Conservation (phyloP, 92 coral and sea anemone species). For the Palythoa caribaeorum region DNA sequence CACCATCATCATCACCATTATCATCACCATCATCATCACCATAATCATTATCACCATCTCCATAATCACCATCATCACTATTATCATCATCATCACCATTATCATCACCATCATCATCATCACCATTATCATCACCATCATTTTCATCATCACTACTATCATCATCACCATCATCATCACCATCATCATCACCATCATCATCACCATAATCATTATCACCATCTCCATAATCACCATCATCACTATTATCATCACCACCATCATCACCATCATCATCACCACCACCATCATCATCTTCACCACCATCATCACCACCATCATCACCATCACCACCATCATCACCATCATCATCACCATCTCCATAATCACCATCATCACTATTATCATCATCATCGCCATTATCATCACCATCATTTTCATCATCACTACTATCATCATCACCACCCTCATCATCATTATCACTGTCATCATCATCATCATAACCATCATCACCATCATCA, state of each 20-base stretch:
- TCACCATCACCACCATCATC: not conserved
- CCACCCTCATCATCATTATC: too few relatives aligned
- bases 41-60: too few relatives aligned
- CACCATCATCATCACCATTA: too few relatives aligned
- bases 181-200: not conserved
- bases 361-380: not conserved
- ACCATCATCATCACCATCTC: not conserved
- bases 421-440: too few relatives aligned
- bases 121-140: too few relatives aligned
- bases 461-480: too few relatives aligned
- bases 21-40: too few relatives aligned
- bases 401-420: not conserved
- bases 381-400: not conserved
- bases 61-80: too few relatives aligned
- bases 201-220: not conserved
- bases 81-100: too few relatives aligned
- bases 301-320: not conserved
- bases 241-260: not conserved
- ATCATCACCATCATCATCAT: too few relatives aligned
- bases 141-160: too few relatives aligned
- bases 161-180: not conserved
- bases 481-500: not conserved
- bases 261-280: not conserved
- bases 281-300: not conserved
- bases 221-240: not conserved